These are phyloP conservation scores for Orchesella cincta DNA, from an alignment of 1,140 invertebrate genomes.

Conservation along the genomic window DNA sequence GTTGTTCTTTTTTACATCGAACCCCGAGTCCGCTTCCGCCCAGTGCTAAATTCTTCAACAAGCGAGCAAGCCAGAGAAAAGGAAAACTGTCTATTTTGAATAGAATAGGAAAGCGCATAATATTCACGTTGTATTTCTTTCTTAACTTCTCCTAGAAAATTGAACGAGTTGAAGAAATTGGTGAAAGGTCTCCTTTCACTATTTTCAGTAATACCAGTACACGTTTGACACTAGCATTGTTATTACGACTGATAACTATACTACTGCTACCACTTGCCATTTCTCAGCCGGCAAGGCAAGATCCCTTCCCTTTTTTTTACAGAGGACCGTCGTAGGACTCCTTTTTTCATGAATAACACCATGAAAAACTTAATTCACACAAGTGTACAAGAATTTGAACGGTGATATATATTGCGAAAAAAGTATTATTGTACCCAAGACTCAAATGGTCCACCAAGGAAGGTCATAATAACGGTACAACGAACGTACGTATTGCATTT, in stretches of 20 bases:
- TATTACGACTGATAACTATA: not conserved
- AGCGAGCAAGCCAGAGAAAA: not conserved
- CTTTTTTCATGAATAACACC: not conserved
- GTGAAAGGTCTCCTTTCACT: too few relatives aligned
- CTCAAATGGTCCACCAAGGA: not conserved
- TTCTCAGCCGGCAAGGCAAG: too few relatives aligned
- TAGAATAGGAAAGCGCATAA: not conserved
- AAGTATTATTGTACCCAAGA: slow-evolving; percentile 14
- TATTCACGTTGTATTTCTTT: not conserved
- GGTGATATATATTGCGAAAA: not conserved
- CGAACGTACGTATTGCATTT: too few relatives aligned
- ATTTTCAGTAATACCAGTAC: too few relatives aligned
- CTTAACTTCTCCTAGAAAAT: not conserved
- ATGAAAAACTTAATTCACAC: not conserved
- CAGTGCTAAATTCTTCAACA: not conserved
- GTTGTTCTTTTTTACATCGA: not conserved
- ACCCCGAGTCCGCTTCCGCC: not conserved
- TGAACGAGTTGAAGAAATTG: not conserved
- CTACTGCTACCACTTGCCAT: too few relatives aligned
- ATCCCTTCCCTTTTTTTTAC: too few relatives aligned
- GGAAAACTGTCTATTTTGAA: not conserved
- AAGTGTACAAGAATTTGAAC: not conserved
- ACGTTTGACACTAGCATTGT: not conserved
- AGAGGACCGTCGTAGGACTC: too few relatives aligned
- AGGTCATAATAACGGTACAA: not conserved